A percentile compares a stretch with the other conserved stretches of the same genome.
Conservation (phyloP, 2,888 invertebrate species). For the Meghimatium bilineatum region DNA sequence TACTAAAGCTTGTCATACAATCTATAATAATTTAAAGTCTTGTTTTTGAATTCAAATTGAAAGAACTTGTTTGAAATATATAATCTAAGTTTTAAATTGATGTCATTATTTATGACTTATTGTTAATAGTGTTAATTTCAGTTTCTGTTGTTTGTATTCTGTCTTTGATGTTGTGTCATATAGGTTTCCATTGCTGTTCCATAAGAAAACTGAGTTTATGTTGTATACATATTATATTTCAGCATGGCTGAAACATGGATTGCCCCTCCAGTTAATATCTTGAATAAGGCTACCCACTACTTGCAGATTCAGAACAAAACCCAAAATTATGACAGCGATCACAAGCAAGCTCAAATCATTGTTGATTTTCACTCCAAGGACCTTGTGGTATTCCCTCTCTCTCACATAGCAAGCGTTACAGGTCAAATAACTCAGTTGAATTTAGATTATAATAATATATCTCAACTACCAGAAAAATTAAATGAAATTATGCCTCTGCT, state of each 20-base stretch:
- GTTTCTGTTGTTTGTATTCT: background rate
- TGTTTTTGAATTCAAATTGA: no score
- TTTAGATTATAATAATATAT: conserved; percentile 63
- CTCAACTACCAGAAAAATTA: conserved; percentile 58
- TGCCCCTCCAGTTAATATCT: background rate
- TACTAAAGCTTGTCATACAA: no score
- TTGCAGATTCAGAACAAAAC: background rate
- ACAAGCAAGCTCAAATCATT: background rate
- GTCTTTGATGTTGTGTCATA: background rate
- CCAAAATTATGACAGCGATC: background rate
- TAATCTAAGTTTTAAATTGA: no score
- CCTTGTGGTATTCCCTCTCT: background rate
- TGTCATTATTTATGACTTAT: no score
- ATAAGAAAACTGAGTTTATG: background rate
- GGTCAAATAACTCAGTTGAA: conserved; percentile 48
- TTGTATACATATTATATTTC: conserved; percentile 8
- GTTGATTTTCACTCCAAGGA: background rate
- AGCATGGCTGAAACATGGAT: conserved; percentile 18
- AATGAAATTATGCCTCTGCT: conserved; percentile 53
- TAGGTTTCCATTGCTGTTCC: background rate
- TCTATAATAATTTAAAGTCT: no score
- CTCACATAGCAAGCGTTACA: background rate
- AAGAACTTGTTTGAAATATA: no score
- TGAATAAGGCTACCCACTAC: background rate
- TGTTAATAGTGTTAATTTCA: background rate